Evolutionary conservation across 2,888 invertebrate species (phyloP).

Genomic region (Cheilosia grossa): DNA sequence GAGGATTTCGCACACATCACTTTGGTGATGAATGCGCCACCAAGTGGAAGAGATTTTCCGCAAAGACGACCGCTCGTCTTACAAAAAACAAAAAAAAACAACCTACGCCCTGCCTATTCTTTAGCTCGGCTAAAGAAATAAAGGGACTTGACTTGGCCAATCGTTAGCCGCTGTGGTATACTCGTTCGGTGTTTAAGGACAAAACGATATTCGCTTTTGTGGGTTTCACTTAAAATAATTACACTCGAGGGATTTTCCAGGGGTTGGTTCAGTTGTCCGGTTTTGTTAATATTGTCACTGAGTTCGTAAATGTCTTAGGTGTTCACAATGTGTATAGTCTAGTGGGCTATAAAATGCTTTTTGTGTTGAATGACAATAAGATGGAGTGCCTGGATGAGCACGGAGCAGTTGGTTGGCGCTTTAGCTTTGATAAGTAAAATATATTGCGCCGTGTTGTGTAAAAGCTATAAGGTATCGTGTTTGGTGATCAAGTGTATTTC

Average conservation of each 20-base stretch:
- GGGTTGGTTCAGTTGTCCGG: slow-evolving; percentile 30
- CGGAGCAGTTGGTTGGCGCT: not conserved
- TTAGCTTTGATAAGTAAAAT: not conserved
- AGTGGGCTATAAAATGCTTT: slow-evolving; percentile 46
- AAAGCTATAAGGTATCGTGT: not conserved
- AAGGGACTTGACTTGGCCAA: slow-evolving; percentile 50
- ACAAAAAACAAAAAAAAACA: not conserved
- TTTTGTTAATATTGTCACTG: slow-evolving; percentile 32
- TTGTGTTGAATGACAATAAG: slow-evolving; percentile 17
- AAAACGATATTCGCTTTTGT: slow-evolving; percentile 38
- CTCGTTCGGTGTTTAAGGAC: slow-evolving; percentile 2
- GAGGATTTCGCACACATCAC: slow-evolving; percentile 33
- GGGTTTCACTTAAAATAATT: slow-evolving; percentile 67
- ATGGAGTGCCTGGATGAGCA: slow-evolving; percentile 32
- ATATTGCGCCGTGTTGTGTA: not conserved
- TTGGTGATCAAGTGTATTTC: not conserved
- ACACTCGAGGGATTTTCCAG: slow-evolving; percentile 56
- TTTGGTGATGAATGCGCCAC: slow-evolving; percentile 48
- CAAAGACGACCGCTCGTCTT: not conserved
- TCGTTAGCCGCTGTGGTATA: not conserved
- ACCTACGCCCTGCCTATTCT: not conserved
- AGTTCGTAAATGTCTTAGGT: slow-evolving; percentile 32
- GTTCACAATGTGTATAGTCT: slow-evolving; percentile 16
- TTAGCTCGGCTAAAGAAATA: slow-evolving; percentile 35
- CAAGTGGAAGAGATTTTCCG: slow-evolving; percentile 41